Conservation (phyloP, 1,140 invertebrate species). For the Phocides pigmalion region DNA sequence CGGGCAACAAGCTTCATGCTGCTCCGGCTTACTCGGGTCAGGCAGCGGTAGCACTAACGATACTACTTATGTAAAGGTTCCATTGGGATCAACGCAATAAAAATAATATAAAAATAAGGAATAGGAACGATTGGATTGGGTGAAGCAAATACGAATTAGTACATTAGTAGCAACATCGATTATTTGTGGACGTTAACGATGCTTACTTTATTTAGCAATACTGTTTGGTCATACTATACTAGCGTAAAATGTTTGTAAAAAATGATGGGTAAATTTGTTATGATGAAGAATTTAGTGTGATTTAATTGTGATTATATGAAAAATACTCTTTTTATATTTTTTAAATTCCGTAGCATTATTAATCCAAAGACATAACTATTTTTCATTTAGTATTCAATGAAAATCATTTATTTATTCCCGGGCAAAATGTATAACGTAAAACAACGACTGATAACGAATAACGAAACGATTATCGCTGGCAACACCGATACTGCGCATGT, state of each 20-base stretch:
- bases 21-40: constrained; percentile 92
- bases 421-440: background rate
- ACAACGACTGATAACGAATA: constrained; percentile 1
- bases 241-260: constrained; percentile 20
- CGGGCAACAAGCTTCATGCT: constrained; percentile 94
- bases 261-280: constrained; percentile 16
- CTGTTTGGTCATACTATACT: constrained; percentile 10
- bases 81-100: constrained; percentile 66
- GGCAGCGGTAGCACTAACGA: constrained; percentile 91
- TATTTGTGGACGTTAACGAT: constrained; percentile 35
- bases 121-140: constrained; percentile 63
- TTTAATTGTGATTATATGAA: background rate
- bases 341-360: background rate
- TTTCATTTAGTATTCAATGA: background rate
- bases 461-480: constrained; percentile 39
- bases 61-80: constrained; percentile 83
- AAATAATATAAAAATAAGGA: constrained; percentile 69
- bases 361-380: too few species aligned
- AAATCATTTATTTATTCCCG: background rate
- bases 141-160: constrained; percentile 82
- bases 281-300: constrained; percentile 2
- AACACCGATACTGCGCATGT: constrained; percentile 67
- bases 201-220: constrained; percentile 44
- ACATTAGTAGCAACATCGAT: constrained; percentile 76
- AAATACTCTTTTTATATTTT: background rate